phyloP scores from a whole-genome alignment of 2,113 vertebrate species.

The Salminus brasiliensis region DNA sequence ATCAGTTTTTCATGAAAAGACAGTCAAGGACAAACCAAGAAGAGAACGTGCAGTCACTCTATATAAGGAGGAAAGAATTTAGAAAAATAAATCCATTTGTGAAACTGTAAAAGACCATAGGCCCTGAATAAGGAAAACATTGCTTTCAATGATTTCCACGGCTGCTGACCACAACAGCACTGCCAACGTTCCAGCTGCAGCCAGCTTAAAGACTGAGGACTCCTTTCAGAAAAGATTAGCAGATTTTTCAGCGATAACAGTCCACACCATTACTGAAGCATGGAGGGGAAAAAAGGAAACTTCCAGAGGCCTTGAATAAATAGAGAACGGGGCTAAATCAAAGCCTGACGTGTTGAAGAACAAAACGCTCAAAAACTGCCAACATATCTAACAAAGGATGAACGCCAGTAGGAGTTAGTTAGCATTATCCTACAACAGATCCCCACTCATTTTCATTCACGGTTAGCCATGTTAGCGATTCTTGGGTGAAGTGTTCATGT shows the following conservation, averaged over 20 bases:
- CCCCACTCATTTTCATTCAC: background rate
- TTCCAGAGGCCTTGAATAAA: conserved; percentile 4
- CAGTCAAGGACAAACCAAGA: conserved; percentile 38
- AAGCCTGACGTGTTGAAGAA: background rate
- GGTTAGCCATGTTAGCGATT: background rate
- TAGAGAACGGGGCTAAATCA: conserved; percentile 5
- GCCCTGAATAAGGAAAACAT: conserved; percentile 37
- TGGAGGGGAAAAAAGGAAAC: background rate
- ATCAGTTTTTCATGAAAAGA: conserved; percentile 25
- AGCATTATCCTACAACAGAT: background rate
- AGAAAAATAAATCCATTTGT: conserved; percentile 58
- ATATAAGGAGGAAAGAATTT: conserved; percentile 30
- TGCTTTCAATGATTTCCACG: conserved; percentile 31
- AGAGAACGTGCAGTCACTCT: conserved; percentile 34
- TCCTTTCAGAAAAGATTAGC: conserved; percentile 14
- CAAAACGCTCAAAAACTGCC: background rate
- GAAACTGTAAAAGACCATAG: conserved; percentile 50
- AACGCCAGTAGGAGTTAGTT: background rate
- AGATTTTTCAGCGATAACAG: conserved; percentile 10
- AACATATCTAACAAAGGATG: background rate
- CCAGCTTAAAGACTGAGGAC: background rate
- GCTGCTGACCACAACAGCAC: background rate
- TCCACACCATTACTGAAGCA: conserved; percentile 5
- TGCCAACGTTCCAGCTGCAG: conserved; percentile 15
- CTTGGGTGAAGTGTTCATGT: background rate